Evolutionary conservation across 92 coral and sea anemone species (phyloP).

Genomic region (Epizoanthus stellaris): DNA sequence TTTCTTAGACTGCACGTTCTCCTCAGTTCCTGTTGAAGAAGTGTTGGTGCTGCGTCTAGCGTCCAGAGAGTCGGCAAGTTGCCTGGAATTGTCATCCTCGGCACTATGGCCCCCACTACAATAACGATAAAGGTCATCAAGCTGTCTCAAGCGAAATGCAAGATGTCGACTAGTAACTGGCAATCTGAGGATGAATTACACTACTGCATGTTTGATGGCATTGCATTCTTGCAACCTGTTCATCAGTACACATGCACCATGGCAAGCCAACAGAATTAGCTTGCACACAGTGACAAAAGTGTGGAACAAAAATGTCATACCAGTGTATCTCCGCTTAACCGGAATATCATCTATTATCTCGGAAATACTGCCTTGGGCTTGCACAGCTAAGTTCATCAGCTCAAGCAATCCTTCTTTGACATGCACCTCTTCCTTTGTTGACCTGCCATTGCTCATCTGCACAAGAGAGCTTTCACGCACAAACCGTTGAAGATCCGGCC

Average conservation of each 20-base stretch:
- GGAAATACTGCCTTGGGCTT: background rate
- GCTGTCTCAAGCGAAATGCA: constrained; percentile 18
- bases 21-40: background rate
- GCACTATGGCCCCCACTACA: background rate
- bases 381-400: background rate
- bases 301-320: background rate
- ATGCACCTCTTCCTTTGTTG: background rate
- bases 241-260: constrained; percentile 3
- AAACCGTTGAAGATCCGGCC: background rate
- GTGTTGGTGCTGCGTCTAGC: background rate
- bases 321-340: background rate
- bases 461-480: background rate
- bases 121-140: background rate
- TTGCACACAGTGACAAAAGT: background rate
- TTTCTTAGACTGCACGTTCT: background rate
- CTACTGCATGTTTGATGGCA: constrained; percentile 4
- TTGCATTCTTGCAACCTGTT: constrained; percentile 38
- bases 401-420: background rate
- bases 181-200: background rate
- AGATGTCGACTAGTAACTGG: constrained; percentile 22
- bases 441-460: background rate
- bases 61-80: background rate
- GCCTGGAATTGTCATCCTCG: background rate
- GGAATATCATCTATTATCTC: background rate
- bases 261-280: background rate